These are phyloP conservation scores for Hydrotaea cyrtoneurina DNA, from an alignment of 2,888 invertebrate species.

Conservation along the genomic window DNA sequence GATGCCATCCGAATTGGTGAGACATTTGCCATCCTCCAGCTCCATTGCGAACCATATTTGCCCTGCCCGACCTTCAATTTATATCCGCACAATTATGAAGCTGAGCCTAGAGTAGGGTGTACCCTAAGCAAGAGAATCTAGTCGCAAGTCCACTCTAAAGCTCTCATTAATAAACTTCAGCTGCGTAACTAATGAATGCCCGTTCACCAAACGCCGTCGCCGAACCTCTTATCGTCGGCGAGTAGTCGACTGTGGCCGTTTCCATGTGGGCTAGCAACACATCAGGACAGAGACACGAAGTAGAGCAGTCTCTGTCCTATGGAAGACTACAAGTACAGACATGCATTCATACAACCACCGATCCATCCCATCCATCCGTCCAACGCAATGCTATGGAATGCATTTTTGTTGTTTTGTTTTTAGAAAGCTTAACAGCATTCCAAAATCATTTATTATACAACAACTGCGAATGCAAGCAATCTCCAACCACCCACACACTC, in stretches of 20 bases:
- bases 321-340: neutral
- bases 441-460: constrained; percentile 63
- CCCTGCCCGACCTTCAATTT: too few relatives aligned
- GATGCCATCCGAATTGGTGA: too few relatives aligned
- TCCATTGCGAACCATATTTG: too few relatives aligned
- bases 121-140: too few relatives aligned
- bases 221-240: constrained; percentile 17
- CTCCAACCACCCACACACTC: constrained; percentile 51
- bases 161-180: constrained; percentile 43
- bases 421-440: constrained; percentile 66
- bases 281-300: neutral
- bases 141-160: constrained; percentile 1
- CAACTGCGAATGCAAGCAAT: constrained; percentile 45
- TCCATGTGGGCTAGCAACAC: constrained; percentile 13
- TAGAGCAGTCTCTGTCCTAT: neutral
- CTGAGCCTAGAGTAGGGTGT: too few relatives aligned
- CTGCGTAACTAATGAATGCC: constrained; percentile 44
- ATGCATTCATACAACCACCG: neutral
- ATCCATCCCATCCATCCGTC: constrained; percentile 51
- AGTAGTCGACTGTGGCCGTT: neutral
- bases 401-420: constrained; percentile 22
- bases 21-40: too few relatives aligned
- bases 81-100: too few relatives aligned
- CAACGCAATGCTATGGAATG: constrained; percentile 44
- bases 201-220: constrained; percentile 8